Percentiles rank a stretch among this genome's conserved stretches.
phyloP scores from a whole-genome alignment of 2,888 invertebrate genomes.

The Mantis religiosa region DNA sequence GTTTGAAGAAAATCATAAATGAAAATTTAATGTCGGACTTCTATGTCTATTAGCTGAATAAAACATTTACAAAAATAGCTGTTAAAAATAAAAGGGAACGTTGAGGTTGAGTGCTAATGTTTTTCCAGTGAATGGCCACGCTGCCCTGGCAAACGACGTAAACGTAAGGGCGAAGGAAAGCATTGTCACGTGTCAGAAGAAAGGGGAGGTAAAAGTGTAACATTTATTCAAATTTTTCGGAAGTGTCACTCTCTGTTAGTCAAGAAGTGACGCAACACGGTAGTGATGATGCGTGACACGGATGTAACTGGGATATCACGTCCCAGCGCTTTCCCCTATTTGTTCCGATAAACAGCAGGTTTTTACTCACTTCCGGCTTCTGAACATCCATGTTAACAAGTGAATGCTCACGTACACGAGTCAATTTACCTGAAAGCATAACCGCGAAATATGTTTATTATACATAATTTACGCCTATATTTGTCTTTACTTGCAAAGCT shows the following conservation, averaged over 20 bases:
- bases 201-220: background rate
- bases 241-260: background rate
- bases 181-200: too few species aligned
- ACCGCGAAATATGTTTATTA: background rate
- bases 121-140: too few species aligned
- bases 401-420: background rate
- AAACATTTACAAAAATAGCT: too few species aligned
- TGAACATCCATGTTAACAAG: background rate
- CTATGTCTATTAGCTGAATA: too few species aligned
- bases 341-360: background rate
- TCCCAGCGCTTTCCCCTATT: background rate
- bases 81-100: too few species aligned
- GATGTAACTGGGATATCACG: background rate
- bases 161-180: background rate
- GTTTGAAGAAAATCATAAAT: too few species aligned
- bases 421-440: background rate
- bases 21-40: too few species aligned
- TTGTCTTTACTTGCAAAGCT: too few species aligned
- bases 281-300: background rate
- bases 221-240: background rate
- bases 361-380: background rate
- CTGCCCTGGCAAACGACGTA: background rate
- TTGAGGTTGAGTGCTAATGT: too few species aligned
- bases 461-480: too few species aligned
- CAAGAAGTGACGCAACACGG: background rate